Evolutionary conservation across 2,797 vertebrate species (phyloP), one percentile per base, ranked within the genome.

Genomic region (Cossypha niveicapilla): DNA sequence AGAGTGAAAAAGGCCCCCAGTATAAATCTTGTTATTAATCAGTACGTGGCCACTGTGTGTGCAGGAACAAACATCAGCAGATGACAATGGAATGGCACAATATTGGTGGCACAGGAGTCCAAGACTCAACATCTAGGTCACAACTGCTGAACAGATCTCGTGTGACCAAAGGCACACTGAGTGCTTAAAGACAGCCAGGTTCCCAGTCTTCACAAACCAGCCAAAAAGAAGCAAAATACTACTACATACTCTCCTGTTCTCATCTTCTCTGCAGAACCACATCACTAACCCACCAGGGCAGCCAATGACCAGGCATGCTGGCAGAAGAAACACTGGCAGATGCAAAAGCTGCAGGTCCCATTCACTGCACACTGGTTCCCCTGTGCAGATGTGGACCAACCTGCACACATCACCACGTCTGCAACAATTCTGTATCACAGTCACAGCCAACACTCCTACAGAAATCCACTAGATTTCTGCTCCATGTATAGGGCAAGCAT

Each of bases 361-460:
- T 50, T 18, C 53, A 32, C 9, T 48, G 66, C 63, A 48, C 9
- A 2, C 13, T 2, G 3, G 22, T n/a, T 13, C 18, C 11, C 9
- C 41, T 41, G 19, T 8, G 32, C 28, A 15, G 27, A 9, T 1
- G 0, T 8, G 76, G 58, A 35, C 32, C 0, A 3, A 34, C 11
- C 35, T 51, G 50, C n/a, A 77, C 30, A 11, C 6, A 28, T 70
- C 84, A 58, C 18, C 35, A 41, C 48, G 34, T 23, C 13, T 30
- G 13, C 19, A 71, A 28, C 21, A 60, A 12, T 48, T 60, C 75
- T 42, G 4, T 39, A 6, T 53, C 65, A 39, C n/a, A 63, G 50
- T 35, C 62, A 32, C 58, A 54, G 37, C 34, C 18, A 0, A 32
- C 35, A 24, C 17, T 61, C 45, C 22, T 24, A 51, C 30, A 76